Conservation (phyloP, 2,888 invertebrate species). For the Drosophila sordidapex region DNA sequence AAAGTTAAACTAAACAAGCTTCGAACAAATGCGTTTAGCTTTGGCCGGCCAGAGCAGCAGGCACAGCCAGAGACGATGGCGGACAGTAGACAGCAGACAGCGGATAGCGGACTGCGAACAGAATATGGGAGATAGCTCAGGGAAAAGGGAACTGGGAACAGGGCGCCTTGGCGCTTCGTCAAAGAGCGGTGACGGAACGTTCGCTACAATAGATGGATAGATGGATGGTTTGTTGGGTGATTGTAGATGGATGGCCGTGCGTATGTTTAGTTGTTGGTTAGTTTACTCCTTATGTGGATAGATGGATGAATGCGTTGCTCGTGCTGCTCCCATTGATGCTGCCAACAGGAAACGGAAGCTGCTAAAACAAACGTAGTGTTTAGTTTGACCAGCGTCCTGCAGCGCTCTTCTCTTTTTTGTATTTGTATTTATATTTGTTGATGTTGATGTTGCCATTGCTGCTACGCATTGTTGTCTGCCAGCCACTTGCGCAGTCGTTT, state of each 20-base stretch:
- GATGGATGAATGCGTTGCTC: slow-evolving; percentile 60
- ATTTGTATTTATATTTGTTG: slow-evolving; percentile 70
- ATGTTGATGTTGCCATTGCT: slow-evolving; percentile 48
- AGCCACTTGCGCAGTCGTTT: slow-evolving; percentile 43
- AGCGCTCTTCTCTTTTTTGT: slow-evolving; percentile 27
- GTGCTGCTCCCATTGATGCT: slow-evolving; percentile 30
- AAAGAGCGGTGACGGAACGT: slow-evolving; percentile 65
- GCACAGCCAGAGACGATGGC: slow-evolving; percentile 5
- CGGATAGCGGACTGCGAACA: neutral
- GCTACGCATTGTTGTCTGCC: slow-evolving; percentile 55
- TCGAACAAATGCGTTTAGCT: slow-evolving; percentile 80
- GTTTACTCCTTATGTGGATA: slow-evolving; percentile 59
- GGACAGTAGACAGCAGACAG: neutral
- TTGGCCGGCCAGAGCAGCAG: slow-evolving; percentile 48
- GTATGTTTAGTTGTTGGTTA: slow-evolving; percentile 70
- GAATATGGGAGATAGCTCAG: slow-evolving; percentile 17
- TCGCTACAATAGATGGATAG: slow-evolving; percentile 60
- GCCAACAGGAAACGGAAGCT: slow-evolving; percentile 75
- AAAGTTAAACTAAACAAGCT: slow-evolving; percentile 82
- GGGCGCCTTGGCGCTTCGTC: slow-evolving; percentile 69
- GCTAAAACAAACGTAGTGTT: slow-evolving; percentile 78
- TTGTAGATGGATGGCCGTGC: slow-evolving; percentile 66
- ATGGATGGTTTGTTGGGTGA: slow-evolving; percentile 57
- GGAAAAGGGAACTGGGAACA: slow-evolving; percentile 47
- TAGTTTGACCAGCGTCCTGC: slow-evolving; percentile 65